Evolutionary conservation across 2,797 vertebrate species (phyloP).

Genomic region (Cyprinodon diabolis): DNA sequence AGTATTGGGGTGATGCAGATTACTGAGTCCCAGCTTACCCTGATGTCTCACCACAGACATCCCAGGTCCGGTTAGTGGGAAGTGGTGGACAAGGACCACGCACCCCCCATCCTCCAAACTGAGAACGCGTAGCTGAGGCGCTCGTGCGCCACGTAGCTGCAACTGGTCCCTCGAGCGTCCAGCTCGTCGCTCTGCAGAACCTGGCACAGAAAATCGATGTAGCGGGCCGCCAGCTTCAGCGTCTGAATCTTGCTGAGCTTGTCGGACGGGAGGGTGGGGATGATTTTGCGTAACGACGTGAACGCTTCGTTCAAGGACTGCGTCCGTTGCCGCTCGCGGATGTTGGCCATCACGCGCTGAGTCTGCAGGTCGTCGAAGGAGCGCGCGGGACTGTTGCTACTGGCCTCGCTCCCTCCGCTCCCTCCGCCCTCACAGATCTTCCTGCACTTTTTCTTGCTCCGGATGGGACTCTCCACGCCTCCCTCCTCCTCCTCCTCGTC

Average conservation of each 20-base stretch:
- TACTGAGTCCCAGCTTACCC: conserved; percentile 57
- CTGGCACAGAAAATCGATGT: conserved; percentile 98
- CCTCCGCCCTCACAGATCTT: conserved; percentile 81
- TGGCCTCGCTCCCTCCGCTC: conserved; percentile 79
- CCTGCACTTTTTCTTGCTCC: conserved; percentile 77
- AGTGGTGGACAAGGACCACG: conserved; percentile 93
- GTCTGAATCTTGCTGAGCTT: conserved; percentile 99
- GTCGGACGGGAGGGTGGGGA: conserved; percentile 96
- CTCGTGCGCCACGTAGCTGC: conserved; percentile 98
- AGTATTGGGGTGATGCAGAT: not conserved
- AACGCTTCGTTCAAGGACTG: conserved; percentile 98
- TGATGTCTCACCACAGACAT: conserved; percentile 34
- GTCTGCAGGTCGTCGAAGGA: conserved; percentile 95
- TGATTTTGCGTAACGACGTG: conserved; percentile 94
- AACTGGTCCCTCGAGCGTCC: conserved; percentile 95
- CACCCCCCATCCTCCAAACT: conserved; percentile 98
- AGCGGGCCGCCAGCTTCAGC: conserved; percentile 93
- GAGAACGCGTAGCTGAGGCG: conserved; percentile 98
- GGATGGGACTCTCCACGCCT: conserved; percentile 42
- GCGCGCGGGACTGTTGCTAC: conserved; percentile 76
- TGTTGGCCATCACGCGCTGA: conserved; percentile 96
- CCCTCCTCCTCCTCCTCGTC: conserved; percentile 55
- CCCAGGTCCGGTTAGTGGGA: conserved; percentile 85
- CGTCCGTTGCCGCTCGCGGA: conserved; percentile 95
- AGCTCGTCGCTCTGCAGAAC: conserved; percentile 96